Conservation (phyloP, 2,113 vertebrate genomes). For the Aldabrachelys gigantea region DNA sequence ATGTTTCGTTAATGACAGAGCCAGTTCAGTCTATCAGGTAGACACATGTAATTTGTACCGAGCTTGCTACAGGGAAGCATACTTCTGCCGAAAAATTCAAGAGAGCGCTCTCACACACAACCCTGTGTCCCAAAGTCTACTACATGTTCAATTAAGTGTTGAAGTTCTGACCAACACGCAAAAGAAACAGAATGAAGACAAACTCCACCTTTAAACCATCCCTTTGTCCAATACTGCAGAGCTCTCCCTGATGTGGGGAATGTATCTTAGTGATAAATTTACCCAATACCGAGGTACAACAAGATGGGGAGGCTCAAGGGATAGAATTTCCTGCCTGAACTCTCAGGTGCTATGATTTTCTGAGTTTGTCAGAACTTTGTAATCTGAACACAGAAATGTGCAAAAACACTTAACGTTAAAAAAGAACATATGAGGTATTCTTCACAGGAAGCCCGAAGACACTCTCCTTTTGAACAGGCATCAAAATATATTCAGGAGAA, state of each 20-base stretch:
- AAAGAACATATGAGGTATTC: conserved; percentile 67
- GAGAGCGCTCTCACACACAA: neutral
- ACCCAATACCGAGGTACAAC: rapidly evolving
- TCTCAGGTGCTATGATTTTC: conserved; percentile 18
- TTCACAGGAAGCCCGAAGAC: conserved; percentile 68
- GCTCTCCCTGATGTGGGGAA: neutral
- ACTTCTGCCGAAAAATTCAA: neutral
- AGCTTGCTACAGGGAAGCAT: rapidly evolving
- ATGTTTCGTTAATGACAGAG: rapidly evolving
- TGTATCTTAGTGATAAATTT: neutral
- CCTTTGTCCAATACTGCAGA: neutral
- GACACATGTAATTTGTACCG: rapidly evolving
- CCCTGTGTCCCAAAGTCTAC: neutral
- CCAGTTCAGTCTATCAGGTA: rapidly evolving
- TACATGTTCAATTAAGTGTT: rapidly evolving
- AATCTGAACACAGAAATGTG: conserved; percentile 65
- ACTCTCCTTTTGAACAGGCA: conserved; percentile 40
- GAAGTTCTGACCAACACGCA: neutral
- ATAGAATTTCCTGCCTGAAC: conserved; percentile 48
- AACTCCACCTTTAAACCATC: conserved; percentile 2
- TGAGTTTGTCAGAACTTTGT: conserved; percentile 52
- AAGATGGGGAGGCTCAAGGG: neutral
- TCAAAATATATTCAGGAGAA: conserved; percentile 47
- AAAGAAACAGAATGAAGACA: conserved; percentile 38
- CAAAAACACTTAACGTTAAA: conserved; percentile 57